Base-by-base conservation (phyloP, 23 tunicate genomes). In the Trididemnum miniatum region DNA sequence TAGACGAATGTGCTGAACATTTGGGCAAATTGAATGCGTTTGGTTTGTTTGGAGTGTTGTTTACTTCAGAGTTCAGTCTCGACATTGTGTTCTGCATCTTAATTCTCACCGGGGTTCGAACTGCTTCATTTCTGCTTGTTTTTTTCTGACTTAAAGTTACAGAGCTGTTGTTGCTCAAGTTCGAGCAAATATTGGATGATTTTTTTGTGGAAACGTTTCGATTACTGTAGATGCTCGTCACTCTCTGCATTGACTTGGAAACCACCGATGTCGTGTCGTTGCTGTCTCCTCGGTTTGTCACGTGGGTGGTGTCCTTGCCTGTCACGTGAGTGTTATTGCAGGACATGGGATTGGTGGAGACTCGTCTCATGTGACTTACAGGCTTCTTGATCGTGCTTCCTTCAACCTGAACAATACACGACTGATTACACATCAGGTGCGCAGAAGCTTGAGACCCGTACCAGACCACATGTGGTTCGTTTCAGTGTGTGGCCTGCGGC, bases 41-140 rank as follows among this genome's bases (percentile, higher is more conserved):
- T 32, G 89, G 97, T 44, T 78, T 82, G 0, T 76, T 22, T 4
- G 90, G 97, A 5, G 80, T 91, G 78, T 89, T 63, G 62, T 75
- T 84, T 0, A 66, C 95, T 67, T 91, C 97, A 28, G 34, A 81
- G 57, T 71, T 85, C 1, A 91, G 69, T 26, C 97, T 84, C 52
- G 86, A 81, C 66, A 91, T 49, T 2, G 97, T 91, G 59, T 44
- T 85, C 38, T 86, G 90, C 97, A 91, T 91, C 59, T 85, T 91
- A 0, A 91, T 77, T 77, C 80, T 86, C 1, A 91, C 97, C 0
- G 97, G 97, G 59, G 87, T 86, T 28, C 71, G 29, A 20, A 89
- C 37, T 7, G 12, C 25, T 31, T 31, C 37, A n/a, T 12, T 65
- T 36, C 57, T 79, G 67, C 22, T 77, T 67, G 36, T n/a, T 50